Conservation (phyloP, 2,797 vertebrate species). For the Gymnoscopelus braueri region DNA sequence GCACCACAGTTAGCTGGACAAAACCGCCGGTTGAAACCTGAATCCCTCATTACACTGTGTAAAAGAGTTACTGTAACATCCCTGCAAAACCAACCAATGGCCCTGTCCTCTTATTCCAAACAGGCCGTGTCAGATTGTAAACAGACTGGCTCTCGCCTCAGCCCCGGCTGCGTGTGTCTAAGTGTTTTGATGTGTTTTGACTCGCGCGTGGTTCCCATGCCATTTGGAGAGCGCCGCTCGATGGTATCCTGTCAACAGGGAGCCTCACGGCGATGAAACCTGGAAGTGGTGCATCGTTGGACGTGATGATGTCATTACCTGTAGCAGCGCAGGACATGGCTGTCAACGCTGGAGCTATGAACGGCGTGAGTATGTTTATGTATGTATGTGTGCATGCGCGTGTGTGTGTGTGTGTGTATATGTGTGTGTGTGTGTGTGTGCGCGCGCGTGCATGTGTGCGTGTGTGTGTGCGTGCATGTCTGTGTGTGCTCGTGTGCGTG, state of each 20-base stretch:
- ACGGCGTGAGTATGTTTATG: neutral
- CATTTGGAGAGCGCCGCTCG: conserved; percentile 46
- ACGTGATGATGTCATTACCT: conserved; percentile 60
- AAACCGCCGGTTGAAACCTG: conserved; percentile 67
- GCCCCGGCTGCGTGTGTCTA: conserved; percentile 28
- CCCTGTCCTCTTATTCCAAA: conserved; percentile 49
- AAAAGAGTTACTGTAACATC: conserved; percentile 46
- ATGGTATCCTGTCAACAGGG: conserved; percentile 55
- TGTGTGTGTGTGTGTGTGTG: neutral
- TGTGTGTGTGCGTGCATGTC: neutral
- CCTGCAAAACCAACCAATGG: conserved; percentile 39
- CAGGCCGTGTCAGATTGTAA: conserved; percentile 63
- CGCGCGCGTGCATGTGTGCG: neutral
- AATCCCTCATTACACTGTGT: conserved; percentile 57
- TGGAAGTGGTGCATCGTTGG: conserved; percentile 32
- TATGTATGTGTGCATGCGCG: too few species aligned
- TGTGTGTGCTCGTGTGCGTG: neutral
- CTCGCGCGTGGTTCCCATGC: conserved; percentile 57
- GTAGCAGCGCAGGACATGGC: conserved; percentile 14
- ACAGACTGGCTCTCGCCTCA: conserved; percentile 46
- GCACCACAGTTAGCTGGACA: conserved; percentile 31
- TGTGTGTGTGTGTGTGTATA: conserved; percentile 3
- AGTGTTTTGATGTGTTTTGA: conserved; percentile 74
- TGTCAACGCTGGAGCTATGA: neutral
- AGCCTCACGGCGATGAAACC: conserved; percentile 49